Evolutionary conservation across 2,113 vertebrate species (phyloP).

Genomic region (Aleadryas rufinucha): DNA sequence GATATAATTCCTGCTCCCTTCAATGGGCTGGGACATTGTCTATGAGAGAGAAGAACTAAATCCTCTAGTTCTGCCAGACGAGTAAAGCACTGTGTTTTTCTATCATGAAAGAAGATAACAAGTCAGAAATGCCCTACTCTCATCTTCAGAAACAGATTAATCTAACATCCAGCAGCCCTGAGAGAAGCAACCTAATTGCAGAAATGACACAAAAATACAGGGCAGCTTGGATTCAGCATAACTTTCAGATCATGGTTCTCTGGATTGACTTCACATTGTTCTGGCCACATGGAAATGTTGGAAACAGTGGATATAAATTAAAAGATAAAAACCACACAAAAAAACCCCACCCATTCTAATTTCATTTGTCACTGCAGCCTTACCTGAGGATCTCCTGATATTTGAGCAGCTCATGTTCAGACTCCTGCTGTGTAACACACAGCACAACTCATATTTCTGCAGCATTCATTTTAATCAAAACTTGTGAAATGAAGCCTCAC

Average conservation of each 20-base stretch:
- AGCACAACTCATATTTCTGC: neutral
- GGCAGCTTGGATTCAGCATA: neutral
- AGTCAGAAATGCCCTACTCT: neutral
- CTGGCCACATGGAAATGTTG: neutral
- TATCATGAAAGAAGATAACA: neutral
- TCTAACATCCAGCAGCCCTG: neutral
- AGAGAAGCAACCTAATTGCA: neutral
- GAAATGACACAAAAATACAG: neutral
- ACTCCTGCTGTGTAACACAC: neutral
- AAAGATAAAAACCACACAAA: neutral
- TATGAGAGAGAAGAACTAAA: neutral
- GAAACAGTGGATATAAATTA: neutral
- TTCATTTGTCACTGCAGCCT: neutral
- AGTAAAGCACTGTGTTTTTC: neutral
- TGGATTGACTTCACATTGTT: neutral
- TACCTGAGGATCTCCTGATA: neutral
- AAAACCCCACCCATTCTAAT: neutral
- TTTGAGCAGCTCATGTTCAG: neutral
- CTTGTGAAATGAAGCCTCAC: neutral
- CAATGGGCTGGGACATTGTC: neutral
- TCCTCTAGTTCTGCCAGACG: neutral
- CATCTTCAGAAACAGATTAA: neutral
- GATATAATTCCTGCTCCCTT: neutral
- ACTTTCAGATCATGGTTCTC: neutral
- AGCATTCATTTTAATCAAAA: neutral